Evolutionary conservation across 2,888 invertebrate species (phyloP).

Genomic region (Phaedon cochleariae): DNA sequence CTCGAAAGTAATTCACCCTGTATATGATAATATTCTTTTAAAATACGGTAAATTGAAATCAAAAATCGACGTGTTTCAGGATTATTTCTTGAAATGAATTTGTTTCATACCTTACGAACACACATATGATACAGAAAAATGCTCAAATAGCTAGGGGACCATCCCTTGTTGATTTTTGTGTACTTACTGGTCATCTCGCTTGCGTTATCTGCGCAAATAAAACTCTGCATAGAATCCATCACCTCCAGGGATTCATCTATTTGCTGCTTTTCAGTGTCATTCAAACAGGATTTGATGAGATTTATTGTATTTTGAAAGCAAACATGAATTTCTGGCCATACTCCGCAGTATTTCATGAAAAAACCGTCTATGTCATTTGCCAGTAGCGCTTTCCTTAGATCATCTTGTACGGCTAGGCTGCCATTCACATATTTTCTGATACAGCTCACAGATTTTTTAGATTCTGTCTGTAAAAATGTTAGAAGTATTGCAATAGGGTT

Average conservation of each 20-base stretch:
- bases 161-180: too few relatives aligned
- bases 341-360: neutral
- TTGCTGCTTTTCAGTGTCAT: neutral
- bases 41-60: too few relatives aligned
- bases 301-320: neutral
- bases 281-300: neutral
- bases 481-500: neutral
- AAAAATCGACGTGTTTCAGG: too few relatives aligned
- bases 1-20: too few relatives aligned
- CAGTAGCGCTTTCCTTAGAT: neutral
- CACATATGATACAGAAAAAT: too few relatives aligned
- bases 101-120: too few relatives aligned
- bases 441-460: neutral
- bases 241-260: neutral
- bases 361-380: neutral
- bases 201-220: neutral
- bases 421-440: neutral
- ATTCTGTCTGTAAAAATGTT: neutral
- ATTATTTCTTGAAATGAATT: too few relatives aligned
- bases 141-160: too few relatives aligned
- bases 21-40: too few relatives aligned
- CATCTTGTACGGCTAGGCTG: neutral
- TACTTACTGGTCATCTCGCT: neutral
- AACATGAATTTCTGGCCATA: neutral
- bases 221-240: neutral